These are phyloP conservation scores for Pyrrhia umbra DNA, from an alignment of 2,888 invertebrate genomes.

Conservation along the genomic window DNA sequence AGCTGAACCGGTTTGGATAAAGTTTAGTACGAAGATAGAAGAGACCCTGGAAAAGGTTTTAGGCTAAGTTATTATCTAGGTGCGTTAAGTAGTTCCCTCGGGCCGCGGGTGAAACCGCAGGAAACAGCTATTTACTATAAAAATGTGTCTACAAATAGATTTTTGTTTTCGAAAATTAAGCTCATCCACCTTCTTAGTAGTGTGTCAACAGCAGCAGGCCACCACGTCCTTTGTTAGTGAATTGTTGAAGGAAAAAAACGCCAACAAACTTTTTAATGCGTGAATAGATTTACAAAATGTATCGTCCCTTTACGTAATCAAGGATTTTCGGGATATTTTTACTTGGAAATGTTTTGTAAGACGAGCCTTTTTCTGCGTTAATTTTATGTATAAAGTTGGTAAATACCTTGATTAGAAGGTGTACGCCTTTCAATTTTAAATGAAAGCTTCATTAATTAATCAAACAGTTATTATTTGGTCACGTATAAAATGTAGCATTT, in stretches of 20 bases:
- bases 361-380: conserved; percentile 21
- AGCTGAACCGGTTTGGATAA: too few species aligned
- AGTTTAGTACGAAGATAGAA: too few species aligned
- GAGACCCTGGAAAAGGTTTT: too few species aligned
- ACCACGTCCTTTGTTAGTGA: conserved; percentile 69
- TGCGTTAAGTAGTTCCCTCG: too few species aligned
- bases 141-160: too few species aligned
- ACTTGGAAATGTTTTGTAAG: conserved; percentile 32
- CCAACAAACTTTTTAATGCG: conserved; percentile 69
- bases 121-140: too few species aligned
- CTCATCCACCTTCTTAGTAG: conserved; percentile 1
- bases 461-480: background rate
- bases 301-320: conserved; percentile 56
- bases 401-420: conserved; percentile 14
- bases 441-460: background rate
- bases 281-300: conserved; percentile 69
- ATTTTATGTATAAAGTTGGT: conserved; percentile 15
- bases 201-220: conserved; percentile 37
- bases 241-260: conserved; percentile 69
- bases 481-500: background rate
- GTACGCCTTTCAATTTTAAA: background rate
- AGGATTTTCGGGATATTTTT: conserved; percentile 46
- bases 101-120: too few species aligned
- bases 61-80: too few species aligned
- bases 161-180: background rate